phyloP scores from a whole-genome alignment of 1,140 invertebrate species.

The Achroia grisella region DNA sequence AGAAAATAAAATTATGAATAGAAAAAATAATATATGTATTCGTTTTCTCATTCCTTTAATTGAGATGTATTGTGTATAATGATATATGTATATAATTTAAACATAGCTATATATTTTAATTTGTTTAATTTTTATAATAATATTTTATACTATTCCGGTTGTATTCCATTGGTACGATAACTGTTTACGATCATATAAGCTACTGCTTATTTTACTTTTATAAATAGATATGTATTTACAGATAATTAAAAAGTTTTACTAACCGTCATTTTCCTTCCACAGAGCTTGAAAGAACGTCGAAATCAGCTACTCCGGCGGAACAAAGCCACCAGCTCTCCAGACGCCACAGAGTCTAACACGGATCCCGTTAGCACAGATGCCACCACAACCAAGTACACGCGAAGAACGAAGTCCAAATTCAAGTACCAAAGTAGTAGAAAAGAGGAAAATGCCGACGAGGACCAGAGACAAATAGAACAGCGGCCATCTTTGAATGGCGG shows the following conservation, averaged over 20 bases:
- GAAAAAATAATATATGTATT: no score
- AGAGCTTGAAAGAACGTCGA: conserved; percentile 33
- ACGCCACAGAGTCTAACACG: conserved; percentile 23
- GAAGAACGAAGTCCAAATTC: conserved; percentile 48
- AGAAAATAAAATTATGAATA: no score
- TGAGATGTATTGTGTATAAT: no score
- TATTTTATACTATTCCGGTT: no score
- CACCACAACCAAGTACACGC: conserved; percentile 42
- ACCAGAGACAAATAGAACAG: conserved; percentile 18
- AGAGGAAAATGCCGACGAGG: conserved; percentile 8
- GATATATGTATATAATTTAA: no score
- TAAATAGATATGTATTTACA: background rate
- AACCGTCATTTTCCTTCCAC: conserved; percentile 41
- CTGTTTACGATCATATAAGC: no score
- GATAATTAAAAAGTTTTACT: conserved; percentile 15
- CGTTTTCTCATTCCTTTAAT: no score
- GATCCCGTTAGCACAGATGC: conserved; percentile 24
- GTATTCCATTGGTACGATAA: no score
- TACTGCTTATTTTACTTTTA: background rate
- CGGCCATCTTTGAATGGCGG: conserved; percentile 34
- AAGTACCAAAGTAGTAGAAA: conserved; percentile 49
- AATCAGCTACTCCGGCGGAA: conserved; percentile 47
- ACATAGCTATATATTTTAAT: no score
- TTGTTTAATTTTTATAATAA: no score
- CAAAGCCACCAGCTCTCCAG: conserved; percentile 42